Evolutionary conservation across 2,113 vertebrate species (phyloP).

Genomic region (Meriones unguiculatus): DNA sequence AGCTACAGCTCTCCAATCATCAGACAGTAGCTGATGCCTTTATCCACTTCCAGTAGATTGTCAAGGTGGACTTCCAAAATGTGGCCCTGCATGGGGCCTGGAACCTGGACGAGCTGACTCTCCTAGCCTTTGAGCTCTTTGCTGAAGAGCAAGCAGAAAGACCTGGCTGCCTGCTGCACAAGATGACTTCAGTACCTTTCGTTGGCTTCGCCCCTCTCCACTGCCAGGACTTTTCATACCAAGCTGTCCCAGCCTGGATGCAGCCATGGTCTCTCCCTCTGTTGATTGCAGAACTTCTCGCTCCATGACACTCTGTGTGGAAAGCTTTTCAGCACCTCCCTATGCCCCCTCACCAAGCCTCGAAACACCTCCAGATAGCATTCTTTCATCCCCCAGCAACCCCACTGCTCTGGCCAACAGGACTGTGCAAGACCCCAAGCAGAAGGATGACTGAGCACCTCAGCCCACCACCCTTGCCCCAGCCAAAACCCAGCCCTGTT

Average conservation of each 20-base stretch:
- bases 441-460: constrained; percentile 76
- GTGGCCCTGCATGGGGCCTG: constrained; percentile 71
- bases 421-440: constrained; percentile 67
- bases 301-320: constrained; percentile 77
- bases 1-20: constrained; percentile 79
- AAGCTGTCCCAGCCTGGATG: constrained; percentile 71
- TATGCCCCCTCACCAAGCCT: constrained; percentile 52
- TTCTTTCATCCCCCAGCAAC: constrained; percentile 41
- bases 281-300: constrained; percentile 81
- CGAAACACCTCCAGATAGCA: constrained; percentile 23
- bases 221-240: constrained; percentile 66
- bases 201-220: constrained; percentile 74
- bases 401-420: constrained; percentile 66
- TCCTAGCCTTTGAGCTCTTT: constrained; percentile 82
- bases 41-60: constrained; percentile 83
- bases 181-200: constrained; percentile 73
- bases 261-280: constrained; percentile 74
- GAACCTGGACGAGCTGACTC: constrained; percentile 72
- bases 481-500: constrained; percentile 53
- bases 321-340: constrained; percentile 82
- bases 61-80: constrained; percentile 74
- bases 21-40: constrained; percentile 78
- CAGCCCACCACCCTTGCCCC: background rate
- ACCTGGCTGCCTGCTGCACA: constrained; percentile 44
- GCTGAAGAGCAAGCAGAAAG: constrained; percentile 65